Evolutionary conservation across 1,140 invertebrate genomes (phyloP), one percentile per base, ranked within the genome.

Genomic region (Orussus abietinus): DNA sequence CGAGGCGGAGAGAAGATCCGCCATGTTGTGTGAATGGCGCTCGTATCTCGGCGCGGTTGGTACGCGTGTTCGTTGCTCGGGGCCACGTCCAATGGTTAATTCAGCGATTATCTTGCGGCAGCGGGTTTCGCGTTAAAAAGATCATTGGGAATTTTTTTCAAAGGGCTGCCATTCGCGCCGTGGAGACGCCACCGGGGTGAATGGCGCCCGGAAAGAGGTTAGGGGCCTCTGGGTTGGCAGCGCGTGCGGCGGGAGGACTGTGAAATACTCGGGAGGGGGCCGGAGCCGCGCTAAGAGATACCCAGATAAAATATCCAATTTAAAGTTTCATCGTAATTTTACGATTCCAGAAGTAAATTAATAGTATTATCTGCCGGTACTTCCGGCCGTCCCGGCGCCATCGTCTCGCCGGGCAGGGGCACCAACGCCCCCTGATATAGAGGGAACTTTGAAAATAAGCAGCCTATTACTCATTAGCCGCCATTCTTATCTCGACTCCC

Each of bases 311-410:
- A 68, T 68, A 68, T 66, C 65, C 64, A 68, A 68, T 68, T 68
- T 68, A 66, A 68, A 68, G 64, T 68, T 68, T 66, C 59, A 64
- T 66, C 62, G 64, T 68, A 66, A 68, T 68, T 68, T 66, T 64
- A 65, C 59, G 60, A 66, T 68, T 68, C 59, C 56, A 55, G 38
- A 65, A 65, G 60, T 62, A 68, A 66, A 68, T 66, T 66, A 68
- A 65, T 65, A 60, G 60, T 56, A 66, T 64, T 66, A 68, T 68
- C 62, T 64, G 53, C 45, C 42, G 44, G 49, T 42, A 38, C 43
- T 48, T 45, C 35, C 51, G 38, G 36, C 45, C 47, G 20, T 29
- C n/a, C 36, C 20, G 13, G 30, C 5, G 7, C 13, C 25, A 4
- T 10, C 29, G 22, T 25, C 9, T 11, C 13, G 9, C 6, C 9